phyloP scores from a whole-genome alignment of 2,797 vertebrate species.

The Pipistrellus kuhlii region DNA sequence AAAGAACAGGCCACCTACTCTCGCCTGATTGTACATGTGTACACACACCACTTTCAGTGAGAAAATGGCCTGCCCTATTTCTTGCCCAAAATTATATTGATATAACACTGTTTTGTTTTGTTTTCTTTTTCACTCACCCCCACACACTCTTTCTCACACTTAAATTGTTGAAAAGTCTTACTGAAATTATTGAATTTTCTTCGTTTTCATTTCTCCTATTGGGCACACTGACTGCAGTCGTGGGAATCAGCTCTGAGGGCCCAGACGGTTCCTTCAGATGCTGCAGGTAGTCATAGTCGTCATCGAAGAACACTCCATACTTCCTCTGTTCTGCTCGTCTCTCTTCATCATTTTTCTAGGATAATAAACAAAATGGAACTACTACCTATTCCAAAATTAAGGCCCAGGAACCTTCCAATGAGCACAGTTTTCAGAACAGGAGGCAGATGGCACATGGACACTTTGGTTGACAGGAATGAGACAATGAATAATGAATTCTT shows the following conservation, averaged over 20 bases:
- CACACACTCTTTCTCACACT: not conserved
- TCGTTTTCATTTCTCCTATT: slow-evolving; percentile 77
- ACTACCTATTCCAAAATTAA: not conserved
- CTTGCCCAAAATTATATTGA: not conserved
- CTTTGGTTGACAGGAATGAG: not conserved
- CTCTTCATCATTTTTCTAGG: slow-evolving; percentile 89
- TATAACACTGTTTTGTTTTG: not conserved
- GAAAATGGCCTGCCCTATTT: not conserved
- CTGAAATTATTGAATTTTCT: slow-evolving; percentile 82
- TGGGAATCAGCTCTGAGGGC: slow-evolving; percentile 90
- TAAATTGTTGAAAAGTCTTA: slow-evolving; percentile 83
- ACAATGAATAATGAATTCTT: not conserved
- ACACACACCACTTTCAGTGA: not conserved
- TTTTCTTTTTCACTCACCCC: not conserved
- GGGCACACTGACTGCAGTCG: slow-evolving; percentile 57
- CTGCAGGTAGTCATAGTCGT: slow-evolving; percentile 97
- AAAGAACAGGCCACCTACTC: not conserved
- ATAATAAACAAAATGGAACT: not conserved
- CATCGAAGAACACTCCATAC: slow-evolving; percentile 97
- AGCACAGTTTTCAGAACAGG: not conserved
- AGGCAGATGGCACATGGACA: not conserved
- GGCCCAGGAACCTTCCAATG: not conserved
- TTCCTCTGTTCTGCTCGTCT: slow-evolving; percentile 92
- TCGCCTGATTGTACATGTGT: not conserved
- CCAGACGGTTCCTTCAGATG: slow-evolving; percentile 93